A percentile compares a stretch with the other conserved stretches of the same genome.
phyloP scores from a whole-genome alignment of 35 echinoderm and acorn worm species.

The Holothuria glaberrima region DNA sequence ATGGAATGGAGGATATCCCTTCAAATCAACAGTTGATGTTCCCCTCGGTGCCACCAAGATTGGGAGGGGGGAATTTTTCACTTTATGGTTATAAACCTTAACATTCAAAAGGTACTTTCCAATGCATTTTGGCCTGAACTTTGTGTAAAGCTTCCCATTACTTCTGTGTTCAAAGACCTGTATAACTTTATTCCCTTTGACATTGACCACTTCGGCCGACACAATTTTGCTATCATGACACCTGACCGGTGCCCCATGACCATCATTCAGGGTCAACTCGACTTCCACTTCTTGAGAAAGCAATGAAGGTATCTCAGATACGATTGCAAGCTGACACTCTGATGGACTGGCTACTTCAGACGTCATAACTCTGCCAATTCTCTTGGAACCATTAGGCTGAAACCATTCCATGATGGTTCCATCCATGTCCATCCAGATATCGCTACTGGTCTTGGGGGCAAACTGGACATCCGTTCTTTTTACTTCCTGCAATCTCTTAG shows the following conservation, averaged over 20 bases:
- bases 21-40: conserved; percentile 22
- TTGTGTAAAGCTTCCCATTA: conserved; percentile 34
- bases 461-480: neutral
- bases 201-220: conserved; percentile 40
- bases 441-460: conserved; percentile 7
- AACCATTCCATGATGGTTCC: conserved; percentile 29
- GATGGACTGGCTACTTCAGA: conserved; percentile 17
- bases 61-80: conserved; percentile 51
- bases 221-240: conserved; percentile 27
- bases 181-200: conserved; percentile 22
- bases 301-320: conserved; percentile 18
- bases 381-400: neutral
- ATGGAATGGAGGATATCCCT: conserved; percentile 5
- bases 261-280: conserved; percentile 35
- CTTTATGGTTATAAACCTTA: conserved; percentile 22
- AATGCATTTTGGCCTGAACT: conserved; percentile 26
- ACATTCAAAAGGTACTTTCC: conserved; percentile 36
- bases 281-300: conserved; percentile 39
- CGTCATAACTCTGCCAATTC: conserved; percentile 15
- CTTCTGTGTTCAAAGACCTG: conserved; percentile 17
- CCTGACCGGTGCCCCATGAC: conserved; percentile 52
- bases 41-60: conserved; percentile 38
- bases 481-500: conserved; percentile 21
- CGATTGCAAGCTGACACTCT: neutral
- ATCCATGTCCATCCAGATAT: conserved; percentile 34